phyloP scores from a whole-genome alignment of 2,113 vertebrate species.

The Passer montanus region DNA sequence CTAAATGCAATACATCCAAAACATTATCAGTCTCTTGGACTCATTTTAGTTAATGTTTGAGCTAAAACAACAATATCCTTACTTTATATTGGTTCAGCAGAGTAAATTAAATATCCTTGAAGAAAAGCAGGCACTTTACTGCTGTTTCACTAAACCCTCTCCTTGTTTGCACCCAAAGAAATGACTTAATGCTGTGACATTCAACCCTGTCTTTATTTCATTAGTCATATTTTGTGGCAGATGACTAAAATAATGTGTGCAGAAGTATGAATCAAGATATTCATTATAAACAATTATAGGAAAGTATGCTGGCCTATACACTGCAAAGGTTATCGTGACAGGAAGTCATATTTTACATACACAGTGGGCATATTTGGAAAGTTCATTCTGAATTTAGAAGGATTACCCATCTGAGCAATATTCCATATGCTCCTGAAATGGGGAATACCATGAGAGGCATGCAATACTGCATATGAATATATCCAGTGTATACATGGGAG shows the following conservation, averaged over 20 bases:
- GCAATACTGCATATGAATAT: neutral
- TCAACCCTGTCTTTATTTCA: neutral
- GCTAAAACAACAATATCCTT: neutral
- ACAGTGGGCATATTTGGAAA: constrained; percentile 39
- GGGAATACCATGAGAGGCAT: neutral
- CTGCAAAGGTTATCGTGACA: constrained; percentile 50
- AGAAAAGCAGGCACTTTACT: neutral
- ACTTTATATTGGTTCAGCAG: neutral
- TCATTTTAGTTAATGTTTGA: neutral
- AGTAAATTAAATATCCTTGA: neutral
- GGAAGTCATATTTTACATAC: constrained; percentile 56
- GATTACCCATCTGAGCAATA: constrained; percentile 32
- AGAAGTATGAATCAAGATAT: constrained; percentile 45
- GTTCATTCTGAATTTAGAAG: constrained; percentile 22
- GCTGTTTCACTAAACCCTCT: neutral
- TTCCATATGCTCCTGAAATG: neutral
- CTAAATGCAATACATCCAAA: neutral
- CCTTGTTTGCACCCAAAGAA: neutral
- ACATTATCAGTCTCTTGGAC: neutral
- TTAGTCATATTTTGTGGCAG: constrained; percentile 20
- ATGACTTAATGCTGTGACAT: neutral
- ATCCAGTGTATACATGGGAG: neutral
- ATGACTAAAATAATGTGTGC: neutral
- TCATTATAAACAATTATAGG: constrained; percentile 50
- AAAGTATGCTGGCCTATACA: constrained; percentile 35